phyloP scores from a whole-genome alignment of 1,140 invertebrate species.

The Euschistus heros region DNA sequence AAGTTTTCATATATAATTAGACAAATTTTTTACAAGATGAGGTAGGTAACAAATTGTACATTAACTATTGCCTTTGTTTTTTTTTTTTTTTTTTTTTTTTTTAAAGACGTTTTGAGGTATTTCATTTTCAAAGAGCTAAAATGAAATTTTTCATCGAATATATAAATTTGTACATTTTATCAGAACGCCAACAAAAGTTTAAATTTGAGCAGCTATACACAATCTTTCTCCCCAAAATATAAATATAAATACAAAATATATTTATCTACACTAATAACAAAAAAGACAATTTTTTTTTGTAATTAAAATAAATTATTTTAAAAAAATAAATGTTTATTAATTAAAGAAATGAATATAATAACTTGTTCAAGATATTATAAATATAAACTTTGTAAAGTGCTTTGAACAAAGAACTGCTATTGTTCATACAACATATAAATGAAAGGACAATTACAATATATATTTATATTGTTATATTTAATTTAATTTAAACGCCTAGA shows the following conservation, averaged over 20 bases:
- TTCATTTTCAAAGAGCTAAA: neutral
- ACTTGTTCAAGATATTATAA: neutral
- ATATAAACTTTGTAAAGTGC: too few species aligned
- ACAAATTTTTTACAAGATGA: constrained; percentile 14
- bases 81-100: neutral
- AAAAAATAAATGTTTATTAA: constrained; percentile 2
- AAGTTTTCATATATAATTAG: constrained; percentile 3
- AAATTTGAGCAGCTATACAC: constrained; percentile 13
- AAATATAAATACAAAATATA: constrained; percentile 11
- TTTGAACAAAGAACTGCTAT: too few species aligned
- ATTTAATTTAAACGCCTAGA: too few species aligned
- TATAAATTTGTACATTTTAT: constrained; percentile 12
- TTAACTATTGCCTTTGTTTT: constrained; percentile 21
- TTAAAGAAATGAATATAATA: neutral
- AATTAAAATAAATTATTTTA: neutral
- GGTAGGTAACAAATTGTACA: constrained; percentile 23
- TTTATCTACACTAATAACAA: constrained; percentile 16
- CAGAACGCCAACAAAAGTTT: constrained; percentile 7
- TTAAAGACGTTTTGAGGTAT: constrained; percentile 2
- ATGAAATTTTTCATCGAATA: constrained; percentile 9
- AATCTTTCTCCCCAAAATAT: constrained; percentile 13
- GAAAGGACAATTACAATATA: too few species aligned
- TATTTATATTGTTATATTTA: too few species aligned
- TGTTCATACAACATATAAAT: too few species aligned
- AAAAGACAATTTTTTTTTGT: neutral